Percentiles rank a stretch among this genome's conserved stretches.
phyloP scores from a whole-genome alignment of 2,888 invertebrate genomes.

The Eilema griseolum region DNA sequence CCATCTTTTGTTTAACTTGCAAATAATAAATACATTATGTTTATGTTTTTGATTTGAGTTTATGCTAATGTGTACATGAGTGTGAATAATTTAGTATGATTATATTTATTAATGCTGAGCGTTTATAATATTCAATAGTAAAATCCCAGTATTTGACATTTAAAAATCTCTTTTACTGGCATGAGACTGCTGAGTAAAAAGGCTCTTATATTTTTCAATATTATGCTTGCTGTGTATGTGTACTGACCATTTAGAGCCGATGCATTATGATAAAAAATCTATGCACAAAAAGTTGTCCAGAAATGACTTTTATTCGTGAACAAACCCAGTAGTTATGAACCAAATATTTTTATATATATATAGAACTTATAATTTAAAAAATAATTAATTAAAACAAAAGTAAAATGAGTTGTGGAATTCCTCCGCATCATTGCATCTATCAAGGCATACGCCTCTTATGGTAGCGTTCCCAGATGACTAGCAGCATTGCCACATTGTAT shows the following conservation, averaged over 20 bases:
- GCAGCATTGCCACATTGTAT: no score
- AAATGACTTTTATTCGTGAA: no score
- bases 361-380: no score
- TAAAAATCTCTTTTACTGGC: neutral
- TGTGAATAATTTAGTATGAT: neutral
- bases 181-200: neutral
- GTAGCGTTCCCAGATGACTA: no score
- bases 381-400: no score
- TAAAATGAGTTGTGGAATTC: no score
- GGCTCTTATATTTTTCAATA: neutral
- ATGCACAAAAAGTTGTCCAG: no score
- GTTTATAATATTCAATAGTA: neutral
- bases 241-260: neutral
- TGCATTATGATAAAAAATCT: neutral
- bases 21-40: constrained; percentile 70
- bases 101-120: neutral
- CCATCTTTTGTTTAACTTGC: constrained; percentile 13
- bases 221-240: neutral
- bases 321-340: no score
- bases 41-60: neutral
- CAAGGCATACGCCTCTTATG: no score
- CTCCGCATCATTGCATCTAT: no score
- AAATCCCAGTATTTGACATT: neutral
- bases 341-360: no score
- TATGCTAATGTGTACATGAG: neutral